Percentiles rank a stretch among this genome's conserved stretches.
Conservation (phyloP, 2,113 vertebrate species). For the Nicator chloris region DNA sequence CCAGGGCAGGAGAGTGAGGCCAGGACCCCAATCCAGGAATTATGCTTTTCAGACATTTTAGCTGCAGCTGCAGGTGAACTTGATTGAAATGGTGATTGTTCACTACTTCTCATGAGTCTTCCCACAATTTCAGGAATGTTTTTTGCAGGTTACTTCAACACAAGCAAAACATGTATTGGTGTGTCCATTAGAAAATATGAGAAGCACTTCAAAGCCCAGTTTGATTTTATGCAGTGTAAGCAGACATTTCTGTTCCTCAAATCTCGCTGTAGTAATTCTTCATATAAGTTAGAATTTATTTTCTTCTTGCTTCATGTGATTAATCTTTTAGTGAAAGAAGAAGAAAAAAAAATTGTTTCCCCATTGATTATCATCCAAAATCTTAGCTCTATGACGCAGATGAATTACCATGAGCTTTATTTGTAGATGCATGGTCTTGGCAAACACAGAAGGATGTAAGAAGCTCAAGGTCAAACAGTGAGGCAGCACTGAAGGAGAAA, state of each 20-base stretch:
- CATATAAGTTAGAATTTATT: background rate
- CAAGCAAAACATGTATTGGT: background rate
- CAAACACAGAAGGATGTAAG: background rate
- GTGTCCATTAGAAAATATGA: background rate
- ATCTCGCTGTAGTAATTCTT: background rate
- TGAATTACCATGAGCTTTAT: background rate
- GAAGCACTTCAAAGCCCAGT: background rate
- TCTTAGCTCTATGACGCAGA: background rate
- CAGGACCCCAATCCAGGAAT: background rate
- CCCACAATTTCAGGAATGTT: background rate
- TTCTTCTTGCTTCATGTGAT: background rate
- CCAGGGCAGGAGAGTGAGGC: background rate
- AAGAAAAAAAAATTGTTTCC: background rate
- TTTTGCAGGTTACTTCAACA: background rate
- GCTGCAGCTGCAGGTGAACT: background rate
- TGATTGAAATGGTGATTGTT: background rate
- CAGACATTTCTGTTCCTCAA: background rate
- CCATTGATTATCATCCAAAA: background rate
- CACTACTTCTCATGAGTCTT: background rate
- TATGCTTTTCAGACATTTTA: background rate
- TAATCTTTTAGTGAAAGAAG: background rate
- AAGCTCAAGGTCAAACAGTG: background rate
- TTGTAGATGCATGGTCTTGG: background rate
- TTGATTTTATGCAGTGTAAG: background rate
- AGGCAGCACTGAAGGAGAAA: background rate